Percentiles rank a stretch among this genome's conserved stretches.
Evolutionary conservation across 2,113 vertebrate species (phyloP).

Genomic region (Rhagologus leucostigma): DNA sequence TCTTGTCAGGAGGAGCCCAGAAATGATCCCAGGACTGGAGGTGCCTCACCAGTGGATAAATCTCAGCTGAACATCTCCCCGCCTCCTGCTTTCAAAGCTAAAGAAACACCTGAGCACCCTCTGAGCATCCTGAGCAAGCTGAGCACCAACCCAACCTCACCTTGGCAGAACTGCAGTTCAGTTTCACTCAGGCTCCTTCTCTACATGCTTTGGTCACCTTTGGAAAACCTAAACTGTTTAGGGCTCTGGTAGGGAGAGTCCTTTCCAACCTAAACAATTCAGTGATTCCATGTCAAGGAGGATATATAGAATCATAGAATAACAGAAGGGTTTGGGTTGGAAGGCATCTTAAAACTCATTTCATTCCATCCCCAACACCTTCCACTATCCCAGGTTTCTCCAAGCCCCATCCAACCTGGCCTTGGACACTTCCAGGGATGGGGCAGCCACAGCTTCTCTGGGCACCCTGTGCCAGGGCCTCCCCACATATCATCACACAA

Average conservation of each 20-base stretch:
- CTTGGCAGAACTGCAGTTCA: background rate
- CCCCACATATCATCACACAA: background rate
- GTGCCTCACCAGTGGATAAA: background rate
- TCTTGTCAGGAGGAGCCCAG: background rate
- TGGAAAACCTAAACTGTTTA: background rate
- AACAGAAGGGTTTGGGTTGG: background rate
- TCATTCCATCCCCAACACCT: rapidly evolving
- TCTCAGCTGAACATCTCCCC: background rate
- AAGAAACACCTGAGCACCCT: background rate
- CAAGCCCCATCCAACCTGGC: background rate
- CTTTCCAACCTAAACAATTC: background rate
- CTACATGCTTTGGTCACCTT: background rate
- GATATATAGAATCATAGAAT: background rate
- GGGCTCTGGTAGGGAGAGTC: background rate
- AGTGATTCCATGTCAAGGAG: background rate
- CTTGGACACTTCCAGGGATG: background rate
- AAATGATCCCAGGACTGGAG: background rate
- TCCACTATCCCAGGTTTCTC: background rate
- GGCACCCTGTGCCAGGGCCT: background rate
- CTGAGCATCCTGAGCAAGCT: background rate
- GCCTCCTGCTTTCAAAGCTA: background rate
- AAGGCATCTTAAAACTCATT: background rate
- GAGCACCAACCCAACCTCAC: background rate
- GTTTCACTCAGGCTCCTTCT: background rate
- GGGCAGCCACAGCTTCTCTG: background rate